Evolutionary conservation across 1,140 invertebrate genomes (phyloP).

Genomic region (Dryas iulia): DNA sequence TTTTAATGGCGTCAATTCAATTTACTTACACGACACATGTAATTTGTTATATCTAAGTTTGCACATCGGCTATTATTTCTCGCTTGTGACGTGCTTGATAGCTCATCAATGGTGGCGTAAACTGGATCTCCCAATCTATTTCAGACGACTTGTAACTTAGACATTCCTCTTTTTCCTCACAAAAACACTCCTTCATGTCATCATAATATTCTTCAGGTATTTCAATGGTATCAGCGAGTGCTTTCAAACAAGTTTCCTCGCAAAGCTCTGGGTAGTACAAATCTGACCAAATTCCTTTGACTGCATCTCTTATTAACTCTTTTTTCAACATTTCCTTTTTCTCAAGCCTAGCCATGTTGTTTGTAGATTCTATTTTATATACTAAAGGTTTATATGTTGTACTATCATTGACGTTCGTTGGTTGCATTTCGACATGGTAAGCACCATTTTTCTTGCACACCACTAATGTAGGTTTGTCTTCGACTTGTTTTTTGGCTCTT

Average conservation of each 20-base stretch:
- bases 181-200: slow-evolving; percentile 29
- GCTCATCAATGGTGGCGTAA: slow-evolving; percentile 49
- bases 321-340: slow-evolving; percentile 38
- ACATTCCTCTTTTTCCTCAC: slow-evolving; percentile 39
- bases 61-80: background rate
- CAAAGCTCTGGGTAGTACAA: slow-evolving; percentile 48
- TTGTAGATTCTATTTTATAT: slow-evolving; percentile 52
- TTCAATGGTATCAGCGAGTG: slow-evolving; percentile 39
- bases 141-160: slow-evolving; percentile 57
- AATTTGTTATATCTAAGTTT: too few relatives aligned
- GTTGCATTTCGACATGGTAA: slow-evolving; percentile 59
- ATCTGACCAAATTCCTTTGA: slow-evolving; percentile 43
- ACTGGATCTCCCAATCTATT: slow-evolving; percentile 67
- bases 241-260: slow-evolving; percentile 46
- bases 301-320: slow-evolving; percentile 38
- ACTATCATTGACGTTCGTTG: slow-evolving; percentile 19
- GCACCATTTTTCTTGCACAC: slow-evolving; percentile 55
- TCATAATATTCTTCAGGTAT: slow-evolving; percentile 31
- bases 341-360: slow-evolving; percentile 46
- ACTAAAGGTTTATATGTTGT: slow-evolving; percentile 47
- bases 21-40: too few relatives aligned
- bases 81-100: slow-evolving; percentile 2
- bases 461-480: slow-evolving; percentile 57
- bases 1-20: too few relatives aligned
- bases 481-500: slow-evolving; percentile 44